These are phyloP conservation scores for Eutolmus rufibarbis DNA, from an alignment of 2,888 invertebrate species.

Conservation along the genomic window DNA sequence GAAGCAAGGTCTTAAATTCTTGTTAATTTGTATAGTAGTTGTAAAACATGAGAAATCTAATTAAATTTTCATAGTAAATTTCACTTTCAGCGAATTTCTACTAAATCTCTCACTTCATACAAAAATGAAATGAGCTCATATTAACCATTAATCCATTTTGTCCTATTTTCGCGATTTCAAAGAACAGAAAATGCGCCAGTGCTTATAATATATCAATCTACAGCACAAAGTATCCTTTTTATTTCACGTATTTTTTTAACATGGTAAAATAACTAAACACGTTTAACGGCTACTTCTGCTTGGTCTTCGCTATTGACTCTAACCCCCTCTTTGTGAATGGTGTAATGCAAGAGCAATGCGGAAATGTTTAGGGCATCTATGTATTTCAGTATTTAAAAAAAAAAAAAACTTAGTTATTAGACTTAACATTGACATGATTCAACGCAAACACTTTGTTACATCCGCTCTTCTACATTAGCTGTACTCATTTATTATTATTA, in stretches of 20 bases:
- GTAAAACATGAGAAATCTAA: not conserved
- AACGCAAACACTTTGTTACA: constrained; percentile 14
- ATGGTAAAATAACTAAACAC: not conserved
- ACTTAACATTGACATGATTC: not conserved
- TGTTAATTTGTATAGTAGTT: too few species aligned
- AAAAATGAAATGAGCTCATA: not conserved
- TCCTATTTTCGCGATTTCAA: not conserved
- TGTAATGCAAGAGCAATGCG: not conserved
- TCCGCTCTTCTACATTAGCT: not conserved
- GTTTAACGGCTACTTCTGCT: not conserved
- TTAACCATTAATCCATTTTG: not conserved
- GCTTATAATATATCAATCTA: not conserved
- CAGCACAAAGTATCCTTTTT: not conserved
- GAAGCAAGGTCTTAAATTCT: too few species aligned
- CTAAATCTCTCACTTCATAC: not conserved
- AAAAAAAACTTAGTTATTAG: not conserved
- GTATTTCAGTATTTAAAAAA: not conserved
- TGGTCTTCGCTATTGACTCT: not conserved
- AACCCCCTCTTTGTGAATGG: not conserved
- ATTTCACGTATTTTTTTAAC: not conserved
- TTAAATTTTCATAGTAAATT: not conserved
- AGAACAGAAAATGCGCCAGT: not conserved
- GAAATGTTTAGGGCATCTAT: not conserved
- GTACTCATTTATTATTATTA: constrained; percentile 17
- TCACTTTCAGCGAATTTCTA: not conserved